phyloP scores from a whole-genome alignment of 2,797 vertebrate genomes.

The Lacerta bilineata region DNA sequence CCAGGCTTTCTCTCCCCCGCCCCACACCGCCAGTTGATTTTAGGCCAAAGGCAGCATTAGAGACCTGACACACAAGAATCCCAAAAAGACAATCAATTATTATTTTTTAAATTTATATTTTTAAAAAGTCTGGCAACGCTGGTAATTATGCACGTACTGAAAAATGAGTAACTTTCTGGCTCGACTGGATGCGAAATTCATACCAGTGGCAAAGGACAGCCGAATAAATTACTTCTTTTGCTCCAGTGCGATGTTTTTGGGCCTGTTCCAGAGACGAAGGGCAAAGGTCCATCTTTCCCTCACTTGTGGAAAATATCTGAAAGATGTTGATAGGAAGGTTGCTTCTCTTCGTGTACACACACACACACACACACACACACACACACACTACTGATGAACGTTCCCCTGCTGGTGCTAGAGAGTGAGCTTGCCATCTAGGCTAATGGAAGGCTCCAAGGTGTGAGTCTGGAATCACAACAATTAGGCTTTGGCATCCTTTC shows the following conservation, averaged over 20 bases:
- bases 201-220: constrained; percentile 64
- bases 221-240: constrained; percentile 60
- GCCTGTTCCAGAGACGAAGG: constrained; percentile 19
- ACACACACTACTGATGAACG: background rate
- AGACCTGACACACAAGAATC: constrained; percentile 31
- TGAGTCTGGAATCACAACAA: background rate
- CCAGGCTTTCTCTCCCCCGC: constrained; percentile 28
- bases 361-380: background rate
- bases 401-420: background rate
- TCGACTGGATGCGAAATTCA: constrained; percentile 43
- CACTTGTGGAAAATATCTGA: constrained; percentile 13
- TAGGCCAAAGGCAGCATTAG: constrained; percentile 64
- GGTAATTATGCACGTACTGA: constrained; percentile 47
- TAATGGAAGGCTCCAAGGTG: background rate
- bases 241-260: constrained; percentile 9
- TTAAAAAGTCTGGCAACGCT: constrained; percentile 44
- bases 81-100: constrained; percentile 58
- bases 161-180: constrained; percentile 49
- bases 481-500: background rate
- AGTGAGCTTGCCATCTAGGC: background rate
- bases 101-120: constrained; percentile 35
- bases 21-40: constrained; percentile 32
- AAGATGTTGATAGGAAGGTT: background rate
- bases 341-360: background rate
- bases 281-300: constrained; percentile 19